A percentile compares a stretch with the other conserved stretches of the same genome.
These are phyloP conservation scores for Tanypteryx hageni DNA, from an alignment of 2,888 invertebrate species.

Conservation along the genomic window DNA sequence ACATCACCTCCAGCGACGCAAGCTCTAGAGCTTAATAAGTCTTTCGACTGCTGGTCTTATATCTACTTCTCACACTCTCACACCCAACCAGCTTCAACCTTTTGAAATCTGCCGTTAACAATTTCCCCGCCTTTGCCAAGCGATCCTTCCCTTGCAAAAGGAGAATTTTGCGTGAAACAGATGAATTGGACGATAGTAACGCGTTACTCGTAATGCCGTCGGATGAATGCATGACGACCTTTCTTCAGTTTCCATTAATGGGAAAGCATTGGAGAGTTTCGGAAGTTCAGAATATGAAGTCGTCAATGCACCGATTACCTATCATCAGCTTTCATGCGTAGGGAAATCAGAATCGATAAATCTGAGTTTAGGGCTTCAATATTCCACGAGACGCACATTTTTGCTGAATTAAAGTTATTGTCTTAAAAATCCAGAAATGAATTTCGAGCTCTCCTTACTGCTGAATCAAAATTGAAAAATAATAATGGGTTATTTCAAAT, in stretches of 20 bases:
- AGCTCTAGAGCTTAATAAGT: background rate
- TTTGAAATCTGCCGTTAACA: background rate
- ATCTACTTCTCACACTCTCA: background rate
- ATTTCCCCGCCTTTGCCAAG: background rate
- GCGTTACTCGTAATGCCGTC: background rate
- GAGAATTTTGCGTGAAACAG: background rate
- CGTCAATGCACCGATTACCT: no score
- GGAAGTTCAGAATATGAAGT: no score
- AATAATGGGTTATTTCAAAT: no score
- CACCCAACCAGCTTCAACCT: background rate
- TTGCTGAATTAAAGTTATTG: no score
- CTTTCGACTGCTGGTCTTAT: background rate
- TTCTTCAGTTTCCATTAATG: background rate
- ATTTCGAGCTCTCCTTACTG: no score
- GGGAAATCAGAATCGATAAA: no score
- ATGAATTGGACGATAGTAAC: background rate
- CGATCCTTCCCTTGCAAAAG: background rate
- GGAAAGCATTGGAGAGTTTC: background rate
- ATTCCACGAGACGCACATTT: no score
- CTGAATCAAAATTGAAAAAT: no score
- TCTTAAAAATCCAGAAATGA: no score
- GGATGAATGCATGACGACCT: background rate
- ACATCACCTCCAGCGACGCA: background rate
- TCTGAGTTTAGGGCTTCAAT: no score
- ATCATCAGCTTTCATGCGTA: no score